Evolutionary conservation across 2,888 invertebrate species (phyloP).

Genomic region (Penaeus monodon): DNA sequence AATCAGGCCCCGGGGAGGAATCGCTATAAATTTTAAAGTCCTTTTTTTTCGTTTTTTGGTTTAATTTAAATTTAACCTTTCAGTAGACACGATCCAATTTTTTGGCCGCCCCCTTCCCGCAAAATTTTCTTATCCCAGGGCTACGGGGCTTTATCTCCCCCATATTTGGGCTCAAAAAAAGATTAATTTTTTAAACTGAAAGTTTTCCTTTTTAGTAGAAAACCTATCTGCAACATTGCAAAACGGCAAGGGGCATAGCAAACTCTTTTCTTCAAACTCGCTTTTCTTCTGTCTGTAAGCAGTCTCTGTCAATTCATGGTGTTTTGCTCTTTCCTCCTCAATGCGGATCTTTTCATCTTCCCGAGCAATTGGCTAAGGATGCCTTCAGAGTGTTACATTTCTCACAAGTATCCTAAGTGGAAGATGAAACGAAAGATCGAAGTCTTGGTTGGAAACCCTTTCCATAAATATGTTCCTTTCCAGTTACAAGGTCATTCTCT

Average conservation of each 20-base stretch:
- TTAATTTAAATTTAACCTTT: not conserved
- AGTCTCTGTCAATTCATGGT: constrained; percentile 26
- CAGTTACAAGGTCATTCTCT: constrained; percentile 11
- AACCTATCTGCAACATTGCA: not conserved
- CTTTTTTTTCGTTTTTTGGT: too few species aligned
- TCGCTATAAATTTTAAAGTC: too few species aligned
- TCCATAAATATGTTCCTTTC: constrained; percentile 16
- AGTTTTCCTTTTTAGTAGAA: too few species aligned
- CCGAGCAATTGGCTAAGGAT: constrained; percentile 8
- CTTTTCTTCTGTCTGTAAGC: constrained; percentile 20
- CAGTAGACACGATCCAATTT: constrained; percentile 37
- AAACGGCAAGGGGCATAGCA: not conserved
- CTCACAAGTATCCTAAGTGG: constrained; percentile 14
- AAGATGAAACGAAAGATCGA: constrained; percentile 14
- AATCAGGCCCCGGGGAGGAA: too few species aligned
- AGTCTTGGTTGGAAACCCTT: constrained; percentile 19
- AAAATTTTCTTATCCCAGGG: not conserved
- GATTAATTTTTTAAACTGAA: constrained; percentile 17
- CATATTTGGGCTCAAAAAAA: constrained; percentile 20
- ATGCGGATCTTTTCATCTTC: constrained; percentile 30
- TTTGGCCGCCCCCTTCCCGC: not conserved
- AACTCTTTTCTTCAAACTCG: constrained; percentile 22
- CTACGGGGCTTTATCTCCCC: not conserved
- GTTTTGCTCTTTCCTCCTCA: constrained; percentile 29
- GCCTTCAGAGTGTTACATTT: constrained; percentile 25